Base-by-base conservation (phyloP, 2,113 vertebrate genomes). In the Garra rufa region DNA sequence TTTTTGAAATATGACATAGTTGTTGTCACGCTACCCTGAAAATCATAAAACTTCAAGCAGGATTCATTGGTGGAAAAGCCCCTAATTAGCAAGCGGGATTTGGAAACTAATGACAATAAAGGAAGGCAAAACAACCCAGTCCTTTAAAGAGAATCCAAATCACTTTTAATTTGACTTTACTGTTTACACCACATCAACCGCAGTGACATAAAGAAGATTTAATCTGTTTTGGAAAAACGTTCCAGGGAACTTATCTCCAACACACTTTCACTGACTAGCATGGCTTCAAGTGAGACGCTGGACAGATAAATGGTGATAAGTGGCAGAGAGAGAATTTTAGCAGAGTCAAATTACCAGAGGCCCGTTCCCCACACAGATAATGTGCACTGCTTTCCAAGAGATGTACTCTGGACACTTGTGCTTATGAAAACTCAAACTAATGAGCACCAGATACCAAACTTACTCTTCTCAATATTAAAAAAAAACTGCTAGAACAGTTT, bases 211-310 rank as follows among this genome's bases (percentile, higher is more conserved):
- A 48, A 17, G 21, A 79, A 85, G 75, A 85, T 89, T 86, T 84
- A 85, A 92, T 92, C 83, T 76, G 19, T 79, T 90, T 69, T 70
- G 71, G n/a, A 90, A 89, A 88, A 88, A 83, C 85, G 90, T 92
- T 92, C 85, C 88, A 85, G 44, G 19, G 6, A 81, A 82, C 10
- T 5, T 86, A 85, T 87, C 87, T 91, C 82, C 85, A 74, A 88
- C 78, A 85, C 86, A 76, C 67, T 81, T 75, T 88, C 87, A 52
- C 75, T 67, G 34, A 79, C 83, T 70, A 71, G 76, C 65, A 38
- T 26, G 26, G 43, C 61, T 83, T 83, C 82, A 73, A 84, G 77
- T 73, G 71, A 28, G 69, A 73, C 3, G 1, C 38, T 76, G 67
- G 71, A 65, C 86, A 85, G 88, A 93, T 89, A 86, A 89, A 83